phyloP scores from a whole-genome alignment of 2,113 vertebrate genomes.

The Hassar affinis region DNA sequence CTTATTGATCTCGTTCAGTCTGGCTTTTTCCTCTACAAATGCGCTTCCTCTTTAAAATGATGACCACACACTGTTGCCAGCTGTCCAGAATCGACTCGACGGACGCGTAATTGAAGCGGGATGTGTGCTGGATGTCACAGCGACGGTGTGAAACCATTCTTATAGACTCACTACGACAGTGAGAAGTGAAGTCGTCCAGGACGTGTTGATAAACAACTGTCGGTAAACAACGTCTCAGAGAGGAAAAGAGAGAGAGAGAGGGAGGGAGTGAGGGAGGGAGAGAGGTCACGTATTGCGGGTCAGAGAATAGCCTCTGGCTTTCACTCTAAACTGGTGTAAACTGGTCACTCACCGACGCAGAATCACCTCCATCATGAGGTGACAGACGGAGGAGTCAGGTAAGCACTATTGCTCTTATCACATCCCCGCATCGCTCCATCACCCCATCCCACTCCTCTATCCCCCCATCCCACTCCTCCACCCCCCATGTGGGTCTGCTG shows the following conservation, averaged over 20 bases:
- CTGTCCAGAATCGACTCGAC: neutral
- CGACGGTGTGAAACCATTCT: neutral
- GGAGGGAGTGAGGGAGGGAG: neutral
- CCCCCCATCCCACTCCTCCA: neutral
- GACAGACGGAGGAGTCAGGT: slow-evolving; percentile 21
- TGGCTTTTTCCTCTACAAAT: slow-evolving; percentile 1
- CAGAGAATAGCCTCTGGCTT: neutral
- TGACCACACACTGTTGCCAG: slow-evolving; percentile 6
- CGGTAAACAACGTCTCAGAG: neutral
- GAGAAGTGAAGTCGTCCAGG: neutral
- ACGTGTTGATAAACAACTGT: no score
- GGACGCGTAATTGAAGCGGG: neutral
- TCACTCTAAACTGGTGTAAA: slow-evolving; percentile 25
- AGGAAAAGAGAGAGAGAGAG: no score
- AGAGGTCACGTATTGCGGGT: neutral
- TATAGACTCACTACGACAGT: neutral
- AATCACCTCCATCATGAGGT: slow-evolving; percentile 14
- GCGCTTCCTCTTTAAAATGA: slow-evolving; percentile 9
- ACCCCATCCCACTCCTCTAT: neutral
- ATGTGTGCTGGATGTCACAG: neutral
- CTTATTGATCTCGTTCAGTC: slow-evolving; percentile 43
- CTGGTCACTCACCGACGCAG: neutral
- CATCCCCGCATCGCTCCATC: neutral
- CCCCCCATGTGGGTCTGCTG: neutral
- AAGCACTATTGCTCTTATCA: neutral